Evolutionary conservation across 2,888 invertebrate species (phyloP), one percentile per base, ranked within the genome.

Genomic region (Scaptomyza polygonia): DNA sequence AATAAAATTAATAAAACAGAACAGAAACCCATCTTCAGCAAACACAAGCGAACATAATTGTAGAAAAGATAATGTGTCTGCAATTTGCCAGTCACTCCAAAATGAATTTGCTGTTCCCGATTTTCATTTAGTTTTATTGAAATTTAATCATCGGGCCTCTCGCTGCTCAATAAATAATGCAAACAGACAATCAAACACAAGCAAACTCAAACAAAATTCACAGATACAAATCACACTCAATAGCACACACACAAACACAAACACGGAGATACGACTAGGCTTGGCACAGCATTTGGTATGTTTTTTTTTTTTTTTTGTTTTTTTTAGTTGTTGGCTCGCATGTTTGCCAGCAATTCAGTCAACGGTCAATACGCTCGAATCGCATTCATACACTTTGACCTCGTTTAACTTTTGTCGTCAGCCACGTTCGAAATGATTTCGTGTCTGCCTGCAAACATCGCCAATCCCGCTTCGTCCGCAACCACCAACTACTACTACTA

Each of bases 341-440:
- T 77, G 81, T 72, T 72, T 67, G 67, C 63, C 59, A 58, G 72
- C 67, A 68, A 71, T 80, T 72, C 76, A 72, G 78, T 78, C 81
- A 80, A 81, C 67, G 82, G 87, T 72, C 87, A 84, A 81, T 67
- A 80, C 64, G 77, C 81, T 68, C 47, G 73, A 77, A 65, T 76
- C 78, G 58, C 64, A 71, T 83, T 73, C 79, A 77, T 74, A 72
- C 81, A 70, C 78, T 79, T 77, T 86, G 85, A 85, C 87, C 82
- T 82, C 84, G 72, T 82, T 88, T 79, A 82, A 78, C 78, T 72
- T 67, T 77, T 69, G 84, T 74, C 69, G 73, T 65, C 69, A 67
- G 61, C 71, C 72, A 74, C 69, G 74, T 79, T 78, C 73, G 52
- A 78, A 78, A 81, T 81, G 65, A 73, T 79, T 81, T 79, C 82